phyloP scores from a whole-genome alignment of 2,113 vertebrate genomes.

The Orthonyx spaldingii region DNA sequence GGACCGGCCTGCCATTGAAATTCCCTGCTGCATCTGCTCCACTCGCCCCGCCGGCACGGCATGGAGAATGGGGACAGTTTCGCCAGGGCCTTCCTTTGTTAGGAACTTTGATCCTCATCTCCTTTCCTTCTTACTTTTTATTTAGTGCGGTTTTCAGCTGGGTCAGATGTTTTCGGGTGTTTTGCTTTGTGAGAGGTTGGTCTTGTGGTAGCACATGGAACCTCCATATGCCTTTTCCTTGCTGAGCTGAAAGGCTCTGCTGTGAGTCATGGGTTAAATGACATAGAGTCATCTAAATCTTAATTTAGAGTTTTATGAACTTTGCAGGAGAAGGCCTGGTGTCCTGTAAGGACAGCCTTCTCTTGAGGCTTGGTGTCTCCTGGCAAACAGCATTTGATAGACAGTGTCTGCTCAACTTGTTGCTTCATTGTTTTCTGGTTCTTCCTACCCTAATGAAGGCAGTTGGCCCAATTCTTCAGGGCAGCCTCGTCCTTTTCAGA shows the following conservation, averaged over 20 bases:
- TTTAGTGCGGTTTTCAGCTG: neutral
- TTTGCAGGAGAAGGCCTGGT: neutral
- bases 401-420: constrained; percentile 50
- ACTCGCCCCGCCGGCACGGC: fast-evolving
- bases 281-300: neutral
- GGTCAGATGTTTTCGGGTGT: neutral
- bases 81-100: neutral
- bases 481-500: constrained; percentile 1
- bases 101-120: neutral
- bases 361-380: neutral
- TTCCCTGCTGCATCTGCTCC: neutral
- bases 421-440: constrained; percentile 49
- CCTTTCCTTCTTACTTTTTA: neutral
- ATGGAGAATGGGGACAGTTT: neutral
- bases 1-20: constrained; percentile 29
- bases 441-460: neutral
- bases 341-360: neutral
- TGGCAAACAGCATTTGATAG: neutral
- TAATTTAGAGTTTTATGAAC: constrained; percentile 18
- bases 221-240: neutral
- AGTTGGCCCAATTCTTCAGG: neutral
- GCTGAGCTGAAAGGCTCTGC: neutral
- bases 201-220: neutral
- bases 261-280: constrained; percentile 14
- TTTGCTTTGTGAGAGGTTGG: neutral